Conservation (phyloP, 2,797 vertebrate genomes). For the Eupleurogrammus muticus region DNA sequence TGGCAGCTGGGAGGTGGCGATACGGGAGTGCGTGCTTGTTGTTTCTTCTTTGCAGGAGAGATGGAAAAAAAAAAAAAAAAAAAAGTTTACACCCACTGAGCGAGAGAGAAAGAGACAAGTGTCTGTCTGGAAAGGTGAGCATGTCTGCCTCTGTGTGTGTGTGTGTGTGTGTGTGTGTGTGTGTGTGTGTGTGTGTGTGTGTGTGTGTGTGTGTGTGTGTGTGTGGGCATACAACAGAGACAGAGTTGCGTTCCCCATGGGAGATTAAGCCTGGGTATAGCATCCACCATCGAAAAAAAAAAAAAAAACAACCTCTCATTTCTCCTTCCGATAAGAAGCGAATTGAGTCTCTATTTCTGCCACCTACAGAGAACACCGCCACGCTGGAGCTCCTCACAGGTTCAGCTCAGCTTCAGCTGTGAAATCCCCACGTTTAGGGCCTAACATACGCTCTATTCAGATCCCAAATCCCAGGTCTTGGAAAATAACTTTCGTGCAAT, state of each 20-base stretch:
- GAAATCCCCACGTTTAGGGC: constrained; percentile 58
- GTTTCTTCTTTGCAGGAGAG: constrained; percentile 61
- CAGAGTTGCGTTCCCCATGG: constrained; percentile 52
- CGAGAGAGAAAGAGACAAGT: constrained; percentile 64
- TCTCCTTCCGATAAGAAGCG: constrained; percentile 73
- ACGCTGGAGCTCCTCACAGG: constrained; percentile 52
- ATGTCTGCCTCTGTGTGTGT: constrained; percentile 44
- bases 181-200: constrained; percentile 54
- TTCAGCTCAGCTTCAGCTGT: constrained; percentile 58
- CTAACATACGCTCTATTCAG: constrained; percentile 32
- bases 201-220: constrained; percentile 44
- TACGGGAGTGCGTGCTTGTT: constrained; percentile 39
- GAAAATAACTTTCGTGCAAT: constrained; percentile 5
- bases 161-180: constrained; percentile 34
- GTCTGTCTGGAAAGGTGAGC: constrained; percentile 69
- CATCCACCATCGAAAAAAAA: constrained; percentile 62
- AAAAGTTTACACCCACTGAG: constrained; percentile 70
- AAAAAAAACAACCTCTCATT: no score
- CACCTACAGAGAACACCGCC: constrained; percentile 70
- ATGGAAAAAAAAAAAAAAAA: constrained; percentile 43
- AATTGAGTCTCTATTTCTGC: constrained; percentile 77
- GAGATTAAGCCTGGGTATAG: constrained; percentile 75
- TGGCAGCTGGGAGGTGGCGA: constrained; percentile 69
- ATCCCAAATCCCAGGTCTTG: constrained; percentile 41
- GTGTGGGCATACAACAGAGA: constrained; percentile 53